phyloP scores from a whole-genome alignment of 2,797 vertebrate genomes.

The Microhierax caerulescens region DNA sequence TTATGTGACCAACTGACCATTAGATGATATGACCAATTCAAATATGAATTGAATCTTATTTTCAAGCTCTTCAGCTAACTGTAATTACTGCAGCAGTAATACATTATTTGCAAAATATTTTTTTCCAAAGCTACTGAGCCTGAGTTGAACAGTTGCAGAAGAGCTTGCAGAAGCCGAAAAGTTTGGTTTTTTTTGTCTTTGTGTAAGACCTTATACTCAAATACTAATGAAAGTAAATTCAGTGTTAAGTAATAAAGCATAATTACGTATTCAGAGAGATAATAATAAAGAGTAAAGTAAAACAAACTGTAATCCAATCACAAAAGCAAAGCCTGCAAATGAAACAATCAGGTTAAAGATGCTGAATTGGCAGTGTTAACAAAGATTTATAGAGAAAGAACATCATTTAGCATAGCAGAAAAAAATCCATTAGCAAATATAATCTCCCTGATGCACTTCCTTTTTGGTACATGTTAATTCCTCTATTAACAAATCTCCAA shows the following conservation, averaged over 20 bases:
- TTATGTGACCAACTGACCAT: background rate
- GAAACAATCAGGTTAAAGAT: conserved; percentile 41
- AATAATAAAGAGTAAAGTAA: conserved; percentile 23
- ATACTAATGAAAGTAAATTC: background rate
- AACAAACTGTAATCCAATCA: conserved; percentile 50
- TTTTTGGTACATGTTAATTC: conserved; percentile 24
- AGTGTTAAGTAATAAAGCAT: conserved; percentile 26
- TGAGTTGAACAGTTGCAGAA: background rate
- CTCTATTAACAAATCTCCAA: conserved; percentile 39
- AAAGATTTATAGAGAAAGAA: conserved; percentile 45
- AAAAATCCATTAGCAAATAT: conserved; percentile 46
- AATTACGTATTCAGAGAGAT: conserved; percentile 31
- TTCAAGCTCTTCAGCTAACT: background rate
- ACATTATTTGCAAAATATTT: background rate
- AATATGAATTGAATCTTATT: background rate
- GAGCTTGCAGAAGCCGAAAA: background rate
- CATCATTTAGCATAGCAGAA: background rate
- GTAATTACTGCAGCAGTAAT: background rate
- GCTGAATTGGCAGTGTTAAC: conserved; percentile 1
- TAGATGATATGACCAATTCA: background rate
- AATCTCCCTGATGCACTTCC: conserved; percentile 25
- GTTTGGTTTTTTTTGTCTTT: background rate
- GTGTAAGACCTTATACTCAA: background rate
- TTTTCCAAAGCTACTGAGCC: background rate
- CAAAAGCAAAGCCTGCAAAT: conserved; percentile 29